phyloP scores from a whole-genome alignment of 2,113 vertebrate genomes.

The Pseudorhombus dupliciocellatus region DNA sequence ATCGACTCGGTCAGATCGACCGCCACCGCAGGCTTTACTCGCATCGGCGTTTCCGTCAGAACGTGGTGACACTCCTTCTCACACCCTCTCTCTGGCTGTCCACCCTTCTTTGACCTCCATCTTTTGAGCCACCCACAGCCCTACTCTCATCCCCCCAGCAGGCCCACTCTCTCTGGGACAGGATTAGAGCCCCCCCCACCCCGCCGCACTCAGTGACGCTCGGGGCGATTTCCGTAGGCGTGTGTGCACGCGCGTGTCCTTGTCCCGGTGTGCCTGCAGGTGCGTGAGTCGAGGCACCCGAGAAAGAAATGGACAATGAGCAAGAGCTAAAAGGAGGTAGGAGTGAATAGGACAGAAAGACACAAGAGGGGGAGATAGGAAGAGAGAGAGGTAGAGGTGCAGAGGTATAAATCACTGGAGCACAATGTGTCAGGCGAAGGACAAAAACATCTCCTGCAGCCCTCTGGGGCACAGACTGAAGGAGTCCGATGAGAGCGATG shows the following conservation, averaged over 20 bases:
- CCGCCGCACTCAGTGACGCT: conserved; percentile 29
- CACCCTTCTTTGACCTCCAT: conserved; percentile 53
- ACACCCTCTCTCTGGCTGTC: conserved; percentile 18
- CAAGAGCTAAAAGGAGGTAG: conserved; percentile 42
- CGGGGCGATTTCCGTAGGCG: conserved; percentile 27
- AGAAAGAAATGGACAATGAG: conserved; percentile 58
- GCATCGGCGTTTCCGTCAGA: conserved; percentile 25
- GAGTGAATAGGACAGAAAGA: conserved; percentile 55
- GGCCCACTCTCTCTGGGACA: conserved; percentile 61
- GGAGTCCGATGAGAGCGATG: conserved; percentile 34
- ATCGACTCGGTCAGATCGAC: conserved; percentile 11
- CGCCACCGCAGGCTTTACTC: conserved; percentile 5
- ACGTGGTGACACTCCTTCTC: conserved; percentile 30
- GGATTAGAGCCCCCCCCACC: conserved; percentile 69
- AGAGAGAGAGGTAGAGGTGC: conserved; percentile 51
- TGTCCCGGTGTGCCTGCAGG: neutral
- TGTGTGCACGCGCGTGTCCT: neutral
- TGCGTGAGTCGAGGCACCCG: conserved; percentile 9
- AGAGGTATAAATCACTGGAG: conserved; percentile 74
- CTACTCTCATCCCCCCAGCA: conserved; percentile 67
- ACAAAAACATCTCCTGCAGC: conserved; percentile 68
- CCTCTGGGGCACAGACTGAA: conserved; percentile 46
- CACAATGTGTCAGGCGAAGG: conserved; percentile 69
- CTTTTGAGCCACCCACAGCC: conserved; percentile 60
- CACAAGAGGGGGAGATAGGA: conserved; percentile 15